Evolutionary conservation across 2,113 vertebrate species (phyloP), one percentile per base, ranked within the genome.

Genomic region (Hippocampus abdominalis): DNA sequence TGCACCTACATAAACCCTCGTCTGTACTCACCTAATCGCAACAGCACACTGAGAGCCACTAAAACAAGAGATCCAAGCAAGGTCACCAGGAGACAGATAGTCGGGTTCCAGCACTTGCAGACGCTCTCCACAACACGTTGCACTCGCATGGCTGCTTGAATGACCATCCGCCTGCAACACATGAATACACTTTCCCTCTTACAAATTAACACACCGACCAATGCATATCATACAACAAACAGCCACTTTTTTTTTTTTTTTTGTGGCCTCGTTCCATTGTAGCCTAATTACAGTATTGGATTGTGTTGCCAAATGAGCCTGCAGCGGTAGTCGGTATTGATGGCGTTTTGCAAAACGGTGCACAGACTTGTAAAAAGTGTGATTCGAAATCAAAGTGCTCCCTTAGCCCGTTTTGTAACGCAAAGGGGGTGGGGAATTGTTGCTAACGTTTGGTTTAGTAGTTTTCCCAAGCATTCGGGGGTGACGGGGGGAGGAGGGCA

Each of bases 131-230:
- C 77, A 68, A 70, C 78, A 64, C 89, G 83, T 79, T 89, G 90
- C 49, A 71, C 79, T 82, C 80, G 80, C 92, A 93, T 92, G 87
- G 86, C 83, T 83, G 81, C 76, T 77, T 77, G 78, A 81, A 80
- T 73, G 69, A 77, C 79, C 78, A 80, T 86, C 79, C 57, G 66
- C 69, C 84, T 79, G 74, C n/a, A 82, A 88, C 72, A 80, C 76
- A 87, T 62, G 84, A 60, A 72, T 46, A 57, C 62, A 68, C 18
- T n/a, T 12, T 27, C 25, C 57, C 27, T 59, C 15, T 59, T 32
- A 29, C 1, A 16, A 32, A 59, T 49, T 2, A 20, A 32, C 25
- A 42, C 48, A 73, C 21, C 57, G 36, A n/a, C 44, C 32, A 4
- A 63, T 63, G 11, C 5, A n/a, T 40, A 25, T 25, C 71, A 51